These are phyloP conservation scores for Pagetopsis macropterus DNA, from an alignment of 2,797 vertebrate species.

Conservation along the genomic window DNA sequence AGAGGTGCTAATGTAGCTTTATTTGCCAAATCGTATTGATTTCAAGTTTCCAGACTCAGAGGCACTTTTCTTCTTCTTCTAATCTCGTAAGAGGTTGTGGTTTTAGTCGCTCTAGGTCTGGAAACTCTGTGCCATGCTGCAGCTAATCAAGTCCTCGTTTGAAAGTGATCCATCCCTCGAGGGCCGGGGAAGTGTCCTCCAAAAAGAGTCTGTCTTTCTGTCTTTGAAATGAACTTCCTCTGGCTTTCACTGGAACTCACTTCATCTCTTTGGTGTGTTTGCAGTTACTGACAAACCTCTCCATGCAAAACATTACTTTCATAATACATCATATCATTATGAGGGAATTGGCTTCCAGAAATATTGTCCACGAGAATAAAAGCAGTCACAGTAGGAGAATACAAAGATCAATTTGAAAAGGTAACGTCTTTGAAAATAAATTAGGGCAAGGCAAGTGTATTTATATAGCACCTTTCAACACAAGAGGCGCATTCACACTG, in stretches of 20 bases:
- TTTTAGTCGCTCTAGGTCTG: constrained; percentile 29
- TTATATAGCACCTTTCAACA: too few relatives aligned
- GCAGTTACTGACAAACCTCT: neutral
- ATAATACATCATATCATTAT: too few relatives aligned
- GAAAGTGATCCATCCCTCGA: constrained; percentile 58
- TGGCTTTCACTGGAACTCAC: constrained; percentile 20
- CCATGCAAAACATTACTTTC: too few relatives aligned
- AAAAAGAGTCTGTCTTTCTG: constrained; percentile 35
- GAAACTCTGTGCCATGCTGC: constrained; percentile 44
- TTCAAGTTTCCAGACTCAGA: constrained; percentile 32
- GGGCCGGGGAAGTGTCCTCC: constrained; percentile 47
- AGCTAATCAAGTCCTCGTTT: constrained; percentile 44
- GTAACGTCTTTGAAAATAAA: neutral
- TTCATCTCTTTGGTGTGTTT: constrained; percentile 39
- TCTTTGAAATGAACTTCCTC: constrained; percentile 44
- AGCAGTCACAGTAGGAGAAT: neutral
- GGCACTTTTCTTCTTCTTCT: constrained; percentile 36
- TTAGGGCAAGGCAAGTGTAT: neutral
- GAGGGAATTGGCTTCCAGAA: too few relatives aligned
- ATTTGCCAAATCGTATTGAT: constrained; percentile 45
- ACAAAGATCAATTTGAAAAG: neutral
- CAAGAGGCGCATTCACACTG: too few relatives aligned
- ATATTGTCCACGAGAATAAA: neutral
- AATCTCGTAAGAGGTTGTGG: constrained; percentile 32
- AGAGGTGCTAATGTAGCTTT: constrained; percentile 32